These are phyloP conservation scores for Nesogale talazaci DNA, from an alignment of 2,113 vertebrate genomes.

Conservation along the genomic window DNA sequence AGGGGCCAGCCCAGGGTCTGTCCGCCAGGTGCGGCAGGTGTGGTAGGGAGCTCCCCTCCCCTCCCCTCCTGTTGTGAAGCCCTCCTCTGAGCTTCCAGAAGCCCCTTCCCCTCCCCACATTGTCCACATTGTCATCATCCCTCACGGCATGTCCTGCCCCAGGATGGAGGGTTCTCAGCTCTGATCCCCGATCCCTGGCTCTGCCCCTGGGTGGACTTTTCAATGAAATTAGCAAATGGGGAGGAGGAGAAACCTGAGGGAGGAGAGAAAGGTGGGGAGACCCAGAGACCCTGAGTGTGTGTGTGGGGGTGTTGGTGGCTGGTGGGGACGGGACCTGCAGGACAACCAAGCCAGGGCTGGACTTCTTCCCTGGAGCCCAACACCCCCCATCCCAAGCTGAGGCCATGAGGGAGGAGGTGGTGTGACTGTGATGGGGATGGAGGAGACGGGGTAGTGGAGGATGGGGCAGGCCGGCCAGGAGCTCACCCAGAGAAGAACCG, in stretches of 20 bases:
- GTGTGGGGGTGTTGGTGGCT: neutral
- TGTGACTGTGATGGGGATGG: neutral
- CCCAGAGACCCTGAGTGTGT: neutral
- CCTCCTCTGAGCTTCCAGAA: neutral
- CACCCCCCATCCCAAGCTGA: no score
- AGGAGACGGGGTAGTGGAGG: accelerated
- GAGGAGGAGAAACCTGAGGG: neutral
- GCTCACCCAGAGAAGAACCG: neutral
- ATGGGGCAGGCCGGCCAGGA: neutral
- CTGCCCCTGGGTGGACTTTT: neutral
- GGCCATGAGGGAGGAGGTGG: no score
- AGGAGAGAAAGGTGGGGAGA: neutral
- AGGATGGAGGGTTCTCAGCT: neutral
- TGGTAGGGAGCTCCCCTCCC: neutral
- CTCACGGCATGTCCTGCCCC: neutral
- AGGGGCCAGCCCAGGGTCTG: neutral
- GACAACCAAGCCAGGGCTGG: neutral
- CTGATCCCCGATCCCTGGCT: neutral
- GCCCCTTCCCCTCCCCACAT: neutral
- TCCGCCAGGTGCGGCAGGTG: neutral
- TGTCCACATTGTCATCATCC: neutral
- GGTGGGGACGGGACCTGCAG: neutral
- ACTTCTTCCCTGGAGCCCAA: neutral
- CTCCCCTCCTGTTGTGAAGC: no score
- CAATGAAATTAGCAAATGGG: no score